phyloP scores from a whole-genome alignment of 2,888 invertebrate species.

The Tortrix viridana region DNA sequence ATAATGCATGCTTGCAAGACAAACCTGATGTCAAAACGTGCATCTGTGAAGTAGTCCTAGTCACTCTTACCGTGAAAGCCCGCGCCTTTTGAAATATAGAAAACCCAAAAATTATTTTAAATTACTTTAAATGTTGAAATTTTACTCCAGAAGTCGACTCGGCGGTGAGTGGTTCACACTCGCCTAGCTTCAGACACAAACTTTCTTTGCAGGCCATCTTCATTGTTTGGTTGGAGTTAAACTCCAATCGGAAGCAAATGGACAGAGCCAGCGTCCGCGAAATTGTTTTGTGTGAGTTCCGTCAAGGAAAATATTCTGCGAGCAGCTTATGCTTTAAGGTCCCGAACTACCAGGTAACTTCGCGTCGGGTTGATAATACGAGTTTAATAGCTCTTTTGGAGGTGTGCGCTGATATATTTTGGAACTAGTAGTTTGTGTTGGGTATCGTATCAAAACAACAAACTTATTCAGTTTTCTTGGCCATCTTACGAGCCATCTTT shows the following conservation, averaged over 20 bases:
- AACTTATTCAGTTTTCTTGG: no score
- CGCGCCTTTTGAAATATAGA: no score
- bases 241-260: constrained; percentile 74
- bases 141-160: no score
- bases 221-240: constrained; percentile 78
- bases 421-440: constrained; percentile 3
- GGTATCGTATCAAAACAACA: not conserved
- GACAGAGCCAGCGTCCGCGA: constrained; percentile 70
- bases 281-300: constrained; percentile 80
- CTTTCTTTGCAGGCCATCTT: constrained; percentile 73
- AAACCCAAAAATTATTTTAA: no score
- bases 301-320: constrained; percentile 79
- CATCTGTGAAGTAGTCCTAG: no score
- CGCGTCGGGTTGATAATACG: constrained; percentile 65
- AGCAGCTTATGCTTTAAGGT: constrained; percentile 71
- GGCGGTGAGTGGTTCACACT: constrained; percentile 48
- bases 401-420: constrained; percentile 35
- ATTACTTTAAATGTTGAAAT: no score
- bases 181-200: constrained; percentile 62
- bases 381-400: constrained; percentile 61
- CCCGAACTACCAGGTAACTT: constrained; percentile 50
- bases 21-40: no score
- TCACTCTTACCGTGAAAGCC: no score
- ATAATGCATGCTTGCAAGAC: no score
- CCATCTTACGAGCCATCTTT: no score